A percentile compares a stretch with the other conserved stretches of the same genome.
Evolutionary conservation across 2,113 vertebrate species (phyloP).

Genomic region (Eulemur rufifrons): DNA sequence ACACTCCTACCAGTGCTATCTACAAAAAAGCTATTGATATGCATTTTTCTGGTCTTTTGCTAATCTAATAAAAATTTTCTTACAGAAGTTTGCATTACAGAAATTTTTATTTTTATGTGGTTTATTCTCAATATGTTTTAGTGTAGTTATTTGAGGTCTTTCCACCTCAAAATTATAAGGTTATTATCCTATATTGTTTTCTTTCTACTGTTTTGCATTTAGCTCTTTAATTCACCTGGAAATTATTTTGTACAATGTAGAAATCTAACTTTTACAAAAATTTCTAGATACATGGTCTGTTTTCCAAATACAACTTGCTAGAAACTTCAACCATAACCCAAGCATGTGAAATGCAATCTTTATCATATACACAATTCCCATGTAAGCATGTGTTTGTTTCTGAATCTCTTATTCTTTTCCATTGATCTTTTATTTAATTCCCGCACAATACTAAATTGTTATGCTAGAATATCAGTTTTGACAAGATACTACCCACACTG

Average conservation of each 20-base stretch:
- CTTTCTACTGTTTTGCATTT: not conserved
- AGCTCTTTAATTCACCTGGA: not conserved
- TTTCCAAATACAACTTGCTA: not conserved
- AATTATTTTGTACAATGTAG: not conserved
- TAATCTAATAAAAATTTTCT: not conserved
- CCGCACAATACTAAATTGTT: not conserved
- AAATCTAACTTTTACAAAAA: not conserved
- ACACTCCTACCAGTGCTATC: not conserved
- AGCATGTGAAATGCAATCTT: not conserved
- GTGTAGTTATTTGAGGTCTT: not conserved
- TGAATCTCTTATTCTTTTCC: not conserved
- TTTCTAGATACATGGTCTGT: not conserved
- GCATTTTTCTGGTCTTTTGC: not conserved
- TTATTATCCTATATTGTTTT: not conserved
- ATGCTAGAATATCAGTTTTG: not conserved
- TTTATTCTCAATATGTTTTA: not conserved
- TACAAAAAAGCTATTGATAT: not conserved
- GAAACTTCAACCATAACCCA: not conserved
- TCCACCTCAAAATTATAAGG: not conserved
- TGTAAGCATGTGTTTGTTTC: not conserved
- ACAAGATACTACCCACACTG: not conserved
- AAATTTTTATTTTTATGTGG: not conserved
- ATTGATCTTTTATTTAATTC: not conserved
- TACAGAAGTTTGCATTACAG: not conserved
- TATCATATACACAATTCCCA: not conserved